Base-by-base conservation (phyloP, 2,113 vertebrate genomes). In the Budorcas taxicolor region DNA sequence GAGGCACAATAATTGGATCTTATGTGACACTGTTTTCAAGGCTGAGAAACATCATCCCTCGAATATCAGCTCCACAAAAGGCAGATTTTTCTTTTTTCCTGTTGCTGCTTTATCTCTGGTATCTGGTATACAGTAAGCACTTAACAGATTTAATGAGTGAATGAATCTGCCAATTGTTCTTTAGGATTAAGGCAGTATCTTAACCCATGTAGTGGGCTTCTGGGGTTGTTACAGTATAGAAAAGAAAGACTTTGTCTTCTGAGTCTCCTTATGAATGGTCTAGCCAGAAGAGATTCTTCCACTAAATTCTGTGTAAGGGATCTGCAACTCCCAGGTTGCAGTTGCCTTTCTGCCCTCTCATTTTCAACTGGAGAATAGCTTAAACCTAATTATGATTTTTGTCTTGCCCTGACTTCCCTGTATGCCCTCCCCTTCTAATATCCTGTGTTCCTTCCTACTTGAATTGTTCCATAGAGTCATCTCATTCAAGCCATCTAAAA, bases 111-210 rank as follows among this genome's bases (percentile, higher is more conserved):
- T 93, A 87, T 47, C 47, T 81, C 1, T 25, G 76, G 33, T 64
- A 71, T 93, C 40, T 87, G 45, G 45, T 52, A 43, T 40, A 91
- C 80, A 45, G 1, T 82, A 82, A 57, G 36, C 58, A 90, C 45
- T 57, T 87, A 52, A 90, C 31, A 89, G 81, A 71, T 87, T 83
- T 91, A 95, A 82, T 94, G 53, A 97, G 87, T 82, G 6, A 90
- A 90, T 87, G 12, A 92, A 83, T 95, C 29, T 67, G 2, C 19
- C 29, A 58, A 29, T 82, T 62, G 27, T 93, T 90, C 2, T 96
- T 93, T 87, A 45, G 17, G 55, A 83, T 90, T 88, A 87, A 95
- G 45, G 7, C 64, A 78, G n/a, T 12, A 87, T 93, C 14, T 87
- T 97, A 93, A 33, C 40, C 15, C 45, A 95, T 57, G 23, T 71